Evolutionary conservation across 2,888 invertebrate genomes (phyloP).

Genomic region (Cheiracanthium punctorium): DNA sequence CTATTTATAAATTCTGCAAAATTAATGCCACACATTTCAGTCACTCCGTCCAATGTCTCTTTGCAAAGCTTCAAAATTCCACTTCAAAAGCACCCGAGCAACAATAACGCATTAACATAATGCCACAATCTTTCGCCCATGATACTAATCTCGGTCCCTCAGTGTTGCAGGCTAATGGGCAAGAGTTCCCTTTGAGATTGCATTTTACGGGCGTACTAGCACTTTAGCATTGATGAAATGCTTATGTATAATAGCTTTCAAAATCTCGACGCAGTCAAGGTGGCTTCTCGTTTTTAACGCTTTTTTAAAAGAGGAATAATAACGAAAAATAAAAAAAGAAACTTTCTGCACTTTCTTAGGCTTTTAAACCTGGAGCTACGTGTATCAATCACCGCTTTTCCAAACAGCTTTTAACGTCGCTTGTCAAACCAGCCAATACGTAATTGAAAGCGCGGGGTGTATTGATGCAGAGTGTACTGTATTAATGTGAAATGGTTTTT

Average conservation of each 20-base stretch:
- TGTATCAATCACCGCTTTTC: constrained; percentile 55
- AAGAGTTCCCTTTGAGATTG: background rate
- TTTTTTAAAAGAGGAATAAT: constrained; percentile 29
- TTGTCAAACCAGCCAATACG: constrained; percentile 48
- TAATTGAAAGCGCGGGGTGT: constrained; percentile 41
- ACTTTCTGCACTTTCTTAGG: constrained; percentile 7
- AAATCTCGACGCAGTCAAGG: constrained; percentile 27
- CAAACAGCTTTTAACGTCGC: constrained; percentile 54
- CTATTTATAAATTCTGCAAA: too few species aligned
- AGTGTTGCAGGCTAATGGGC: too few species aligned
- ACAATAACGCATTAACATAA: too few species aligned
- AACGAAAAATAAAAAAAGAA: too few species aligned
- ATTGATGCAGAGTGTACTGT: constrained; percentile 15
- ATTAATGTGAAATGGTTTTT: constrained; percentile 53
- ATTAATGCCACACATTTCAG: too few species aligned
- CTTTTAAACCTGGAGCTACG: constrained; percentile 58
- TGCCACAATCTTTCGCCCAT: too few species aligned
- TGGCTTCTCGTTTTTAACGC: constrained; percentile 45
- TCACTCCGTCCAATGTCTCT: too few species aligned
- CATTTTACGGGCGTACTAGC: background rate
- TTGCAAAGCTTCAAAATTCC: too few species aligned
- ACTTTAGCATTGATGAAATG: constrained; percentile 40
- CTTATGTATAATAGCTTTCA: constrained; percentile 52
- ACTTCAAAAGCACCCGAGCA: too few species aligned
- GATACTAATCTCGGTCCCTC: too few species aligned